A percentile compares a stretch with the other conserved stretches of the same genome.
Conservation (phyloP, 2,888 invertebrate genomes). For the Drosophila picticornis region DNA sequence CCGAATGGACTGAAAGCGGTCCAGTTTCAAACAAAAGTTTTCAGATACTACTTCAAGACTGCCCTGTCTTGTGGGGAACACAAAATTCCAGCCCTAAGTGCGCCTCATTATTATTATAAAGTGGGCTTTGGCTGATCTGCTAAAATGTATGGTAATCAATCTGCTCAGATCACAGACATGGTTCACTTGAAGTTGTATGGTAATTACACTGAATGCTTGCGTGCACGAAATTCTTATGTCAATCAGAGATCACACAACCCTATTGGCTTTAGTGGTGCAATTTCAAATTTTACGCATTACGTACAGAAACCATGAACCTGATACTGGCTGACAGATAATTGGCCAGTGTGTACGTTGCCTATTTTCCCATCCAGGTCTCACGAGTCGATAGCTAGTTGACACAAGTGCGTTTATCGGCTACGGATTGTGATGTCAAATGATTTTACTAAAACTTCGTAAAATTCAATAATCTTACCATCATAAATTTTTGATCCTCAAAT, state of each 20-base stretch:
- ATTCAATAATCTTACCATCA: conserved; percentile 83
- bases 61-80: conserved; percentile 3
- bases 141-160: conserved; percentile 75
- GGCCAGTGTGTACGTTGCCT: conserved; percentile 24
- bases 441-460: not conserved
- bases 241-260: conserved; percentile 71
- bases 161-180: conserved; percentile 65
- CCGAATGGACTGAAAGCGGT: not conserved
- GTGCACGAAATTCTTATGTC: conserved; percentile 76
- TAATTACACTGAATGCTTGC: conserved; percentile 71
- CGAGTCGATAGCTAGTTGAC: conserved; percentile 8
- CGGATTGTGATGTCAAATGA: not conserved
- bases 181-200: conserved; percentile 53
- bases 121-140: conserved; percentile 60
- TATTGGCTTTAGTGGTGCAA: conserved; percentile 51
- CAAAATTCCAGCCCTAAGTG: conserved; percentile 31
- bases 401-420: conserved; percentile 1
- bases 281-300: conserved; percentile 61
- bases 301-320: conserved; percentile 41
- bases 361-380: conserved; percentile 18
- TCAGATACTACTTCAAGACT: not conserved
- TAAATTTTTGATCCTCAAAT: conserved; percentile 85
- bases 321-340: conserved; percentile 71
- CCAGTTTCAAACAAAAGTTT: not conserved
- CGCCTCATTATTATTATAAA: conserved; percentile 68